Evolutionary conservation across 2,797 vertebrate genomes (phyloP).

Genomic region (Anguilla marmorata): DNA sequence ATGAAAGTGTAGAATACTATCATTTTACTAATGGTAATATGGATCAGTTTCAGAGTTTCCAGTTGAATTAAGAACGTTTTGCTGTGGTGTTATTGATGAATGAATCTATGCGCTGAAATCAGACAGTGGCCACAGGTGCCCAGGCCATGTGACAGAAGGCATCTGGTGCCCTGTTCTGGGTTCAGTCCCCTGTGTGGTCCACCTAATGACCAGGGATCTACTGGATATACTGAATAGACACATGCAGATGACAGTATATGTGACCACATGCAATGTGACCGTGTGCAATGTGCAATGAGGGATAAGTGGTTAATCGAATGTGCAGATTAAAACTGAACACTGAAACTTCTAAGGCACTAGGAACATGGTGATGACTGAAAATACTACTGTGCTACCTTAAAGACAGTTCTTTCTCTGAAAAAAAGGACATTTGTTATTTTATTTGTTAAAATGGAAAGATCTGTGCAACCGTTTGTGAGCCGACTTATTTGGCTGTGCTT

Average conservation of each 20-base stretch:
- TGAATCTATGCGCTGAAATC: not conserved
- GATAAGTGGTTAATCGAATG: not conserved
- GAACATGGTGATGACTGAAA: not conserved
- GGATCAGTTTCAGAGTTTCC: too few relatives aligned
- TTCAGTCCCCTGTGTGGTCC: not conserved
- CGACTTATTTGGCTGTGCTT: too few relatives aligned
- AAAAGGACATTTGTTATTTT: not conserved
- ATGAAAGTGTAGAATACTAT: too few relatives aligned
- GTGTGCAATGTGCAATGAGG: not conserved
- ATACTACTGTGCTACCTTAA: not conserved
- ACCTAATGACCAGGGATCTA: not conserved
- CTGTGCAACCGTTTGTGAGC: not conserved
- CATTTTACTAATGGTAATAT: too few relatives aligned
- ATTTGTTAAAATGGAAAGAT: not conserved
- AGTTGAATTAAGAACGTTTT: not conserved
- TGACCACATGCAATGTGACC: not conserved
- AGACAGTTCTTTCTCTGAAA: not conserved
- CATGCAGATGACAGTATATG: not conserved
- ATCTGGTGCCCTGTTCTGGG: not conserved
- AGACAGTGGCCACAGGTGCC: not conserved
- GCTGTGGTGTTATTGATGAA: not conserved
- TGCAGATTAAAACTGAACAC: not conserved
- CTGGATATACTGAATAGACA: not conserved
- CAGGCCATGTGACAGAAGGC: not conserved
- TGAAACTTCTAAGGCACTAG: not conserved